Conservation (phyloP, 2,797 vertebrate species). For the Melanotaenia nigrans region DNA sequence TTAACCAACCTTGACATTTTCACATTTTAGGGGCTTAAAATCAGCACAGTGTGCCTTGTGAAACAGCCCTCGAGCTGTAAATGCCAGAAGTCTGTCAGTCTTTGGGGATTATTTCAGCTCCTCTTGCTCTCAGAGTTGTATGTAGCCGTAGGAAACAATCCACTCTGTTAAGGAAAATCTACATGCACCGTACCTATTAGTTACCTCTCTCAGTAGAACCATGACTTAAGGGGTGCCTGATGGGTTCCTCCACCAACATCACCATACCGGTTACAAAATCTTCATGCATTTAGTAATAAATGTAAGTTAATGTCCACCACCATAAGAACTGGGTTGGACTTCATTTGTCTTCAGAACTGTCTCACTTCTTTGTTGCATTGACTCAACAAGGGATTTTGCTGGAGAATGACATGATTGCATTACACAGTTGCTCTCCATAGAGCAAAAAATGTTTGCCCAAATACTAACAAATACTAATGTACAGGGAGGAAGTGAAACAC, state of each 20-base stretch:
- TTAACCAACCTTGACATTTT: slow-evolving; percentile 15
- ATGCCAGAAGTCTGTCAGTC: slow-evolving; percentile 17
- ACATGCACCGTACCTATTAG: background rate
- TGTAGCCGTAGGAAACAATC: slow-evolving; percentile 7
- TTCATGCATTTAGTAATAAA: no score
- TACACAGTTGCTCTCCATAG: no score
- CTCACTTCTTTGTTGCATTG: no score
- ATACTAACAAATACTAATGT: no score
- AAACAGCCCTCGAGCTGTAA: slow-evolving; percentile 21
- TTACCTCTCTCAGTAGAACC: background rate
- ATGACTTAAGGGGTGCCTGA: background rate
- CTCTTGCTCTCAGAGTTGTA: slow-evolving; percentile 14
- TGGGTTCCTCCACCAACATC: background rate
- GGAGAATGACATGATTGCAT: no score
- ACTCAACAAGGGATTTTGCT: no score
- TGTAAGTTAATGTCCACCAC: no score
- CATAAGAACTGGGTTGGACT: no score
- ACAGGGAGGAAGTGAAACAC: no score
- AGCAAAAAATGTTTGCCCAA: no score
- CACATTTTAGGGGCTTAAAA: slow-evolving; percentile 14
- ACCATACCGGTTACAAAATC: background rate
- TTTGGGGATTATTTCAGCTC: slow-evolving; percentile 25
- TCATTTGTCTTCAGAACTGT: no score
- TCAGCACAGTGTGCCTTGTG: background rate
- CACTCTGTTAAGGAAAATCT: slow-evolving; percentile 9